Evolutionary conservation across 2,888 invertebrate genomes (phyloP).

Genomic region (Nasonovia ribisnigri): DNA sequence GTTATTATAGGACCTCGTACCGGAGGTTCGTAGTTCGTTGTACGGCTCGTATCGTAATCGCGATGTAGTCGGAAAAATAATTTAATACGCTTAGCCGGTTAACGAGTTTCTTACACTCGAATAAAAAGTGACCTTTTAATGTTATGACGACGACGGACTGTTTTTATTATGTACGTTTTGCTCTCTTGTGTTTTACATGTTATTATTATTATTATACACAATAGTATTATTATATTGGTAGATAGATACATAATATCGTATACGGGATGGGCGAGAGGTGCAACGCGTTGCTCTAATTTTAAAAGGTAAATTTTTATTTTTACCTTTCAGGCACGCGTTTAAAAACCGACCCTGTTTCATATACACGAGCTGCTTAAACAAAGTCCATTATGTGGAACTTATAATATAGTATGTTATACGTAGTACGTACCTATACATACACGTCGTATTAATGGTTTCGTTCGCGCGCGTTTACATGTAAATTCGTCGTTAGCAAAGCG

Average conservation of each 20-base stretch:
- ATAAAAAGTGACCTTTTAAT: conserved; percentile 1
- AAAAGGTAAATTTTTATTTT: conserved; percentile 11
- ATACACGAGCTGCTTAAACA: conserved; percentile 2
- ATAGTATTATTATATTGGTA: neutral
- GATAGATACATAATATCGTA: neutral
- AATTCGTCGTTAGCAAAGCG: conserved; percentile 52
- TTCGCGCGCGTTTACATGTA: conserved; percentile 54
- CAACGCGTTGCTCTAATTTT: neutral
- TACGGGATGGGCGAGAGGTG: neutral
- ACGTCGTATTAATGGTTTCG: conserved; percentile 26
- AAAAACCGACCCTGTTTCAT: neutral
- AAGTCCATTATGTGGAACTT: neutral
- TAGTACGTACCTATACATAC: neutral
- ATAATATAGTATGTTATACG: neutral
- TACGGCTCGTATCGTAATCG: neutral
- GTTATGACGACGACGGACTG: neutral
- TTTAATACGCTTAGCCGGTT: neutral
- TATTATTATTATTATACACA: neutral
- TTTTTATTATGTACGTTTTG: neutral
- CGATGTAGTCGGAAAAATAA: neutral
- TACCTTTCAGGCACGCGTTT: neutral
- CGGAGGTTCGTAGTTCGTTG: neutral
- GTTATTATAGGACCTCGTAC: neutral
- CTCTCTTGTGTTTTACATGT: neutral
- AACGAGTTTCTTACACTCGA: neutral